Evolutionary conservation across 2,888 invertebrate species (phyloP).

Genomic region (Petrophora chlorosata): DNA sequence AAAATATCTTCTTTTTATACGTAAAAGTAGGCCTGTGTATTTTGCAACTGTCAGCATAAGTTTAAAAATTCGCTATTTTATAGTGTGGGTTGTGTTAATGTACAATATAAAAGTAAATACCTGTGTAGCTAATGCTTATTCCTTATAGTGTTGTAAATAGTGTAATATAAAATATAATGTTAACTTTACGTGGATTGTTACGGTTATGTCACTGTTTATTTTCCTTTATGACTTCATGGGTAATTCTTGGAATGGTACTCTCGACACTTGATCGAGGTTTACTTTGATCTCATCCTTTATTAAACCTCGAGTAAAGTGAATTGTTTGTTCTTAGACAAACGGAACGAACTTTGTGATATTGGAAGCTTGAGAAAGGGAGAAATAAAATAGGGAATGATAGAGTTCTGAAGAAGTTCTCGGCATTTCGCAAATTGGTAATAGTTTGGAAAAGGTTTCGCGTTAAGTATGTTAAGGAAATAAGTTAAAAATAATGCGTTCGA

Average conservation of each 20-base stretch:
- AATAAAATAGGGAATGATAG: no score
- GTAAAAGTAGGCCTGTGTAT: neutral
- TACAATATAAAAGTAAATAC: slow-evolving; percentile 74
- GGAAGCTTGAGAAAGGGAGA: neutral
- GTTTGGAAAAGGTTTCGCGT: no score
- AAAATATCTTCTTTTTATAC: no score
- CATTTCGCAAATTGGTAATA: no score
- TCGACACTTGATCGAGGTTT: neutral
- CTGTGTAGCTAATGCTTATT: slow-evolving; percentile 70
- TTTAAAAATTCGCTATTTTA: slow-evolving; percentile 66
- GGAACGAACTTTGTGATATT: neutral
- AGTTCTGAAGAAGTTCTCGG: no score
- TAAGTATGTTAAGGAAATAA: no score
- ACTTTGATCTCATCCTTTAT: slow-evolving; percentile 6
- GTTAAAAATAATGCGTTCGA: no score
- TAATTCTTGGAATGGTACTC: neutral
- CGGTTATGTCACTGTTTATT: slow-evolving; percentile 21
- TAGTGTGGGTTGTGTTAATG: slow-evolving; percentile 82
- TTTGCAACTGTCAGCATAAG: slow-evolving; percentile 2
- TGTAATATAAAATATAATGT: slow-evolving; percentile 57
- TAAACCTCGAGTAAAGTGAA: slow-evolving; percentile 2
- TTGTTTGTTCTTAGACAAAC: neutral
- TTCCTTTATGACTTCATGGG: slow-evolving; percentile 7
- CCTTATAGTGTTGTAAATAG: slow-evolving; percentile 72
- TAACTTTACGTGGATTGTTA: slow-evolving; percentile 8